A percentile compares a stretch with the other conserved stretches of the same genome.
Evolutionary conservation across 2,888 invertebrate species (phyloP).

Genomic region (Diarsia dahlii): DNA sequence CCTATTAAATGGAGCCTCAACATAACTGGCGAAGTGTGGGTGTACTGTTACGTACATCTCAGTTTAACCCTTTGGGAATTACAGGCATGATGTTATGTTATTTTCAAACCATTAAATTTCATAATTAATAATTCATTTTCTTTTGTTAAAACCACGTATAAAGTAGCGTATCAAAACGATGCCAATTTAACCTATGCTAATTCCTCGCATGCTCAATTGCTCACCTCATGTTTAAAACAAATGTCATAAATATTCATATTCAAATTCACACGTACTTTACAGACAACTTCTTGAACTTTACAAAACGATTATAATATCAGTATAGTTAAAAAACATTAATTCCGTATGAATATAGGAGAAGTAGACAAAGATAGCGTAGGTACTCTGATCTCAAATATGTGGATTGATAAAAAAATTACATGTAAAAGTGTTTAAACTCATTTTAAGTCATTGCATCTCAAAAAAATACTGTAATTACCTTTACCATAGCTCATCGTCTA

Average conservation of each 20-base stretch:
- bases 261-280: conserved; percentile 40
- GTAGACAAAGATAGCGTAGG: background rate
- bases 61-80: too few relatives aligned
- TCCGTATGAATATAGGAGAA: conserved; percentile 13
- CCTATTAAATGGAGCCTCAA: too few relatives aligned
- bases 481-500: too few relatives aligned
- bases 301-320: conserved; percentile 39
- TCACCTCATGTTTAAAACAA: conserved; percentile 47
- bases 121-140: background rate
- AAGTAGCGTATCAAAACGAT: conserved; percentile 2
- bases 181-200: conserved; percentile 41
- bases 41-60: too few relatives aligned
- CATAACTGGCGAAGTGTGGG: too few relatives aligned
- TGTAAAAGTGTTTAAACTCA: too few relatives aligned
- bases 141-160: background rate
- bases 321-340: conserved; percentile 31
- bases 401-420: background rate
- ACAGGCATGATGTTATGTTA: too few relatives aligned
- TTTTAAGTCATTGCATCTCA: too few relatives aligned
- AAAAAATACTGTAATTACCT: too few relatives aligned
- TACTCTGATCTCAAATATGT: background rate
- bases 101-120: too few relatives aligned
- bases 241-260: conserved; percentile 50
- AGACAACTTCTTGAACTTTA: conserved; percentile 47
- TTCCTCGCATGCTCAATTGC: conserved; percentile 41